Base-by-base conservation (phyloP, 1,140 invertebrate genomes). In the Anastatus disparis region DNA sequence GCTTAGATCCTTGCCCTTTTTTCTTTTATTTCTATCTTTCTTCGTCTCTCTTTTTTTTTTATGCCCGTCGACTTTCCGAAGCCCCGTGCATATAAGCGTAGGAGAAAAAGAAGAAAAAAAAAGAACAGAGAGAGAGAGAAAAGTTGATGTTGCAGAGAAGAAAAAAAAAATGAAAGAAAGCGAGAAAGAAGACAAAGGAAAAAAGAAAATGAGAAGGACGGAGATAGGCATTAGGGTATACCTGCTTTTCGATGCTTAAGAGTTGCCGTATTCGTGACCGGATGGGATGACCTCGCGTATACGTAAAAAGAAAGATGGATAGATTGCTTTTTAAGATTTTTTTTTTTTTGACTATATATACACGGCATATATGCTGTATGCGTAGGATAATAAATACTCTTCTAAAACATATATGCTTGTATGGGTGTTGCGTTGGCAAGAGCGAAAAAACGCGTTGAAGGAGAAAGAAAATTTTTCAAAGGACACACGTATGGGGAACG, bases 281-380 rank as follows among this genome's bases (percentile, higher is more conserved):
- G 72, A 75, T 71, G 59, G 71, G 74, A 75, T 75, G 63, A 66
- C 50, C 52, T 38, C 48, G 35, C n/a, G n/a, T n/a, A n/a, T n/a
- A n/a, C n/a, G n/a, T n/a, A n/a, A n/a, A n/a, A n/a, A n/a, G 63
- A 67, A 35, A 56, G 35, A 53, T 3, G 42, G 53, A 67, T 65
- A 58, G 53, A 67, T 65, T 24, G 40, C n/a, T n/a, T n/a, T 62
- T 62, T 29, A 46, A 62, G 40, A 46, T 62, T 62, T 62, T 62
- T 17, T n/a, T n/a, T n/a, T n/a, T n/a, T n/a, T n/a, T n/a, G n/a
- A n/a, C n/a, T n/a, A n/a, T n/a, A 35, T 35, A 35, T 35, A 4
- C 10, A 35, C 31, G 31, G 58, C 58, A 24, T 35, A 10, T 35
- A 10, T 35, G 31, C 31, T 35, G 10, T 35, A 35, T 15, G 46